These are phyloP conservation scores for Malurus alboscapulatus DNA, from an alignment of 2,113 vertebrate genomes.

Conservation along the genomic window DNA sequence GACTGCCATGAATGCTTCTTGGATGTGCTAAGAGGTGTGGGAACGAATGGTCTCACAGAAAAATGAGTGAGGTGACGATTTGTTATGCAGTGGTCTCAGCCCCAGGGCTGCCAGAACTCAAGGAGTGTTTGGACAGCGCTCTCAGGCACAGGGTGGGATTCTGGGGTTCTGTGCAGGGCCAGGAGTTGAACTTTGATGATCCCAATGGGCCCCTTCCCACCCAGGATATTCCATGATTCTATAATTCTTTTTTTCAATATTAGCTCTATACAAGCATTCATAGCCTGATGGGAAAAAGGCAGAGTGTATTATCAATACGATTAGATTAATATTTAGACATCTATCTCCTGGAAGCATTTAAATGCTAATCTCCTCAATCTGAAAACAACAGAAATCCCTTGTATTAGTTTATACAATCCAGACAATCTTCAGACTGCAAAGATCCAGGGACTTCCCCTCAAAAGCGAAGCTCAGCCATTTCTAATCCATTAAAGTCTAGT, in stretches of 20 bases:
- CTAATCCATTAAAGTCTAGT: not conserved
- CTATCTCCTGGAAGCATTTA: not conserved
- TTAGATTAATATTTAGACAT: not conserved
- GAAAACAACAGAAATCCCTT: not conserved
- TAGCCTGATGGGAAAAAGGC: not conserved
- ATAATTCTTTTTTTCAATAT: not conserved
- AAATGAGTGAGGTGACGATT: not conserved
- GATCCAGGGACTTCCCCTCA: not conserved
- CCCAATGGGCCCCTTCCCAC: not conserved
- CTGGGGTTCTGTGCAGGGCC: not conserved
- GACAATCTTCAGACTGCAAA: not conserved
- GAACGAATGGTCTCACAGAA: not conserved
- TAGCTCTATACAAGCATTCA: not conserved
- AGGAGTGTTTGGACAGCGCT: accelerated
- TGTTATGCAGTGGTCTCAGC: not conserved
- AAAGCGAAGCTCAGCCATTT: not conserved
- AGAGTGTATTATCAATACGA: not conserved
- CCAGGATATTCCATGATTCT: not conserved
- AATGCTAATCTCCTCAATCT: not conserved
- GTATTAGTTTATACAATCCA: not conserved
- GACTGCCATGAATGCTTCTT: not conserved
- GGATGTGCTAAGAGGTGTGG: not conserved
- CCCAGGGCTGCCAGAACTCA: not conserved
- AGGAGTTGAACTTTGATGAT: not conserved
- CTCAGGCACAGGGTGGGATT: not conserved